Conservation (phyloP, 2,113 vertebrate genomes). For the Mugil cephalus region DNA sequence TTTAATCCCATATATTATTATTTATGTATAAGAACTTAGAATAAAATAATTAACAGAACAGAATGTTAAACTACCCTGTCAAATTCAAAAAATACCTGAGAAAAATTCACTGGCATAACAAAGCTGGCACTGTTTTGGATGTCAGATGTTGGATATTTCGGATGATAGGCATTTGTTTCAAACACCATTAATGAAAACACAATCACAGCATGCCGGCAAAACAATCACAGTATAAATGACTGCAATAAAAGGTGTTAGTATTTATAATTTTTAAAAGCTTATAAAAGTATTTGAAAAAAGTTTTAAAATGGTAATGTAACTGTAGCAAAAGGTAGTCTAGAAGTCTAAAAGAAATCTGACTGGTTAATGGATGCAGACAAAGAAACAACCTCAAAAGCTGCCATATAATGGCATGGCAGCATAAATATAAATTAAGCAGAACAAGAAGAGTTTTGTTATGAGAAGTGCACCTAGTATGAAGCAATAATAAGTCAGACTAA, state of each 20-base stretch:
- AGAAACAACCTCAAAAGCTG: neutral
- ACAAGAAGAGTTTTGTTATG: neutral
- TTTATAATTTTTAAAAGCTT: too few relatives aligned
- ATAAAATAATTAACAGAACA: neutral
- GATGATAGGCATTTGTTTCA: neutral
- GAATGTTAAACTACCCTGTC: neutral
- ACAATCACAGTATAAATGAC: neutral
- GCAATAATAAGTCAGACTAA: neutral
- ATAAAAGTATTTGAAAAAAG: too few relatives aligned
- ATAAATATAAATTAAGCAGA: neutral
- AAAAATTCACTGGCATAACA: too few relatives aligned
- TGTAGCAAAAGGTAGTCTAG: too few relatives aligned
- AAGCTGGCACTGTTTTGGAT: neutral
- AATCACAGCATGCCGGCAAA: neutral
- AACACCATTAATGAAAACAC: neutral
- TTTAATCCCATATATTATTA: neutral
- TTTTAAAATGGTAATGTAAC: too few relatives aligned
- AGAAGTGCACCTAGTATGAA: neutral
- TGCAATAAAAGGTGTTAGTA: too few relatives aligned
- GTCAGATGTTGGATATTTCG: too few relatives aligned
- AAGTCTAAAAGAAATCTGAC: too few relatives aligned
- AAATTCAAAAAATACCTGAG: conserved; percentile 4
- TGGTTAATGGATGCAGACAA: neutral
- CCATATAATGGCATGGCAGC: too few relatives aligned
- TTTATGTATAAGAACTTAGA: neutral